Evolutionary conservation across 2,113 vertebrate species (phyloP).

Genomic region (Elanoides forficatus): DNA sequence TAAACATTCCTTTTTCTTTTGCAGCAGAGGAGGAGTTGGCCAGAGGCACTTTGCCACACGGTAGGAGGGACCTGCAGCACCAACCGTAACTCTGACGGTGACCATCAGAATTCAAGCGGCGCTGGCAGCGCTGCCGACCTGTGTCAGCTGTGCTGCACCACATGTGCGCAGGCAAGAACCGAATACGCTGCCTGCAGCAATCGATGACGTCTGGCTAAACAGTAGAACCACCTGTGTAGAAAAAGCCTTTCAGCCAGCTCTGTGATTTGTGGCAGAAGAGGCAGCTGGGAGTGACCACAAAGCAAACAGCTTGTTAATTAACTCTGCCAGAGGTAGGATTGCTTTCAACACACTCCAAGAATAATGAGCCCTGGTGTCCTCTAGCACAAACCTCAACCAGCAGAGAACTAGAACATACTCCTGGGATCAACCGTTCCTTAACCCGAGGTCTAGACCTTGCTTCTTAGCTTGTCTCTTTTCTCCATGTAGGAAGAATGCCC

Average conservation of each 20-base stretch:
- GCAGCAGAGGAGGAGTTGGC: not conserved
- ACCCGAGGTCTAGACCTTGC: not conserved
- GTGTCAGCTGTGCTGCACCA: not conserved
- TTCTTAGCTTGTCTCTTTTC: not conserved
- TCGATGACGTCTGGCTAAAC: rapidly evolving
- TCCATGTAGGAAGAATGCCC: not conserved
- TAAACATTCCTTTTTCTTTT: not conserved
- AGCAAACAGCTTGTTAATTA: not conserved
- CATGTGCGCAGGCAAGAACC: not conserved
- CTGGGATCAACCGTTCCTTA: not conserved
- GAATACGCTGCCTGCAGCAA: not conserved
- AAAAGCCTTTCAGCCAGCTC: not conserved
- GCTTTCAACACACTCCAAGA: not conserved
- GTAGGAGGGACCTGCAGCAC: not conserved
- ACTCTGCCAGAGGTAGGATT: not conserved
- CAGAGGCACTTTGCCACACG: not conserved
- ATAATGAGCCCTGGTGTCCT: not conserved
- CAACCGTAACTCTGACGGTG: rapidly evolving
- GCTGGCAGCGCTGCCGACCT: rapidly evolving
- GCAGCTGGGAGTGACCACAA: not conserved
- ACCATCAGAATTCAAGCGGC: not conserved
- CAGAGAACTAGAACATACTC: not conserved
- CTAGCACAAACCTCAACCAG: not conserved
- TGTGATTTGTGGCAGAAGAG: not conserved
- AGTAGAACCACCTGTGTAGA: not conserved